phyloP scores from a whole-genome alignment of 2,888 invertebrate species.

The Orthosia cruda region DNA sequence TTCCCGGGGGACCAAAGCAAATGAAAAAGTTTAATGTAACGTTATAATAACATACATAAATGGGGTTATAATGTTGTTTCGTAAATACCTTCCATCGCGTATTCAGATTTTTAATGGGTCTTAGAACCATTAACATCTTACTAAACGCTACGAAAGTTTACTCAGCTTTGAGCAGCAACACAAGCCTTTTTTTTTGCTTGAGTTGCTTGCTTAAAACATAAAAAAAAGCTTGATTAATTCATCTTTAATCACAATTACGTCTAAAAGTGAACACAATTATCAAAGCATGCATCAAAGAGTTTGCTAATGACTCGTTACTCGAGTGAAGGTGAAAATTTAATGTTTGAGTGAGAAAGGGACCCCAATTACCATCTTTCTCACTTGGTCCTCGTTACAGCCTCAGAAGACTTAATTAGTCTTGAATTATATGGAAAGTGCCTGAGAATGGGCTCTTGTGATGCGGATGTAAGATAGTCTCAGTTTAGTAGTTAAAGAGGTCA shows the following conservation, averaged over 20 bases:
- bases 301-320: constrained; percentile 81
- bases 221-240: constrained; percentile 7
- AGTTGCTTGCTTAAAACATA: not conserved
- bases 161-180: not conserved
- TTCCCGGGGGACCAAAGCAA: no score
- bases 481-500: constrained; percentile 10
- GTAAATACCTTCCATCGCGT: not conserved
- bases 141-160: not conserved
- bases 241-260: constrained; percentile 74
- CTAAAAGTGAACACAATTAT: constrained; percentile 78
- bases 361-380: constrained; percentile 85
- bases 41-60: not conserved
- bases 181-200: no score
- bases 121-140: not conserved
- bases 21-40: not conserved
- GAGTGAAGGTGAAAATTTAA: constrained; percentile 85
- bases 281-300: constrained; percentile 85
- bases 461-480: constrained; percentile 35
- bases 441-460: constrained; percentile 55
- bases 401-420: constrained; percentile 85
- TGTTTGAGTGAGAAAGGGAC: constrained; percentile 81
- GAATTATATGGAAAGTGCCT: constrained; percentile 79
- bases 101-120: not conserved
- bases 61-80: not conserved
- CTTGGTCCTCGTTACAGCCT: constrained; percentile 82